These are phyloP conservation scores for Phorcus lineatus DNA, from an alignment of 2,888 invertebrate species.

Conservation along the genomic window DNA sequence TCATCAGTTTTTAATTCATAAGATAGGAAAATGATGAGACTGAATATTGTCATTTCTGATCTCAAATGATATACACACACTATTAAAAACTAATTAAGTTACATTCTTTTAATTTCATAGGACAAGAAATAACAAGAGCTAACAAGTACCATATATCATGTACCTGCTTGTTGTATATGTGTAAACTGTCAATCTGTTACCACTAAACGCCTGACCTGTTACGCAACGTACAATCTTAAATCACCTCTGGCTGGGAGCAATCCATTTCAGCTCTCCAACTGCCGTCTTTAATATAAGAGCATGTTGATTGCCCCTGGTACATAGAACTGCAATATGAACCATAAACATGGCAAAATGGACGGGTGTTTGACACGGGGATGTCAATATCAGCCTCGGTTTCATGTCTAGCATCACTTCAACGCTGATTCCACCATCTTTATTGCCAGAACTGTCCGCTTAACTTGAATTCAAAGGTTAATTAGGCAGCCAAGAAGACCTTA, in stretches of 20 bases:
- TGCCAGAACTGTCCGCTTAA: background rate
- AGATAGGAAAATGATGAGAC: too few species aligned
- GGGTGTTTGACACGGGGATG: background rate
- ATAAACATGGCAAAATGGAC: background rate
- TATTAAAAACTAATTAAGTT: too few species aligned
- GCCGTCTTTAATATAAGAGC: background rate
- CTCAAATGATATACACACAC: too few species aligned
- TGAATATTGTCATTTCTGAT: too few species aligned
- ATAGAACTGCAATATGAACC: background rate
- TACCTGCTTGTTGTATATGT: too few species aligned
- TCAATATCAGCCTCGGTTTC: background rate
- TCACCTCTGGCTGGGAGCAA: background rate
- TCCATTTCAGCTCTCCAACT: background rate
- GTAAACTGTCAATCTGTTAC: too few species aligned
- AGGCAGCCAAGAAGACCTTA: background rate
- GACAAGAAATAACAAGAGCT: too few species aligned
- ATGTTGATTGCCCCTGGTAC: background rate
- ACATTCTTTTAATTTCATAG: too few species aligned
- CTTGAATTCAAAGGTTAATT: constrained; percentile 22
- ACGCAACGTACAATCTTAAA: background rate
- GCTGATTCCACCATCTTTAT: constrained; percentile 14
- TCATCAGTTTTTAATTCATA: too few species aligned
- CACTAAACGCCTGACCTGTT: background rate
- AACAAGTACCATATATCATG: too few species aligned
- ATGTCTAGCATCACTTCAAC: background rate